Percentiles rank a stretch among this genome's conserved stretches.
These are phyloP conservation scores for Aphidius ervi DNA, from an alignment of 1,140 invertebrate species.

Conservation along the genomic window DNA sequence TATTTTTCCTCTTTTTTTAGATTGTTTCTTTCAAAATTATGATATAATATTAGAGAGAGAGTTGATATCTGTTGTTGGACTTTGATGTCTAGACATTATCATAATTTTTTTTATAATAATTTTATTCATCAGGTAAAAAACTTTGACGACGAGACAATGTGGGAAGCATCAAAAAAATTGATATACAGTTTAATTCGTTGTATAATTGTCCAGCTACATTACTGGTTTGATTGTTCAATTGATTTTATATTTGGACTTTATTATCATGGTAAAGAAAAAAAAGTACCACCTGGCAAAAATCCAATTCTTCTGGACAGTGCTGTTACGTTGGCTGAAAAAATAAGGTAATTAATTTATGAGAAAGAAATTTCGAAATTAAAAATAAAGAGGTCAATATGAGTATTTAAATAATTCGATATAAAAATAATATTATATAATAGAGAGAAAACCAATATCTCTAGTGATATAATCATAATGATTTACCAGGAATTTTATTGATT, in stretches of 20 bases:
- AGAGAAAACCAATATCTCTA: slow-evolving; percentile 1
- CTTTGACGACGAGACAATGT: slow-evolving; percentile 16
- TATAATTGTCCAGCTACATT: slow-evolving; percentile 40
- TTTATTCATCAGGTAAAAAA: slow-evolving; percentile 15
- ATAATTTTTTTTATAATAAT: background rate
- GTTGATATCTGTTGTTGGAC: background rate
- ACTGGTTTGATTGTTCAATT: slow-evolving; percentile 46
- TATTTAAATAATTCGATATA: too few species aligned
- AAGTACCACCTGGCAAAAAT: slow-evolving; percentile 57
- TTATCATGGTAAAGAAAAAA: slow-evolving; percentile 55
- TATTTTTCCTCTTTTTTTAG: too few species aligned
- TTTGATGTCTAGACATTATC: too few species aligned
- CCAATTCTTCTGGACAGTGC: slow-evolving; percentile 64
- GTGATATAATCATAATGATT: background rate
- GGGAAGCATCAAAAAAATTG: slow-evolving; percentile 28
- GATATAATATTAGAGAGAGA: background rate
- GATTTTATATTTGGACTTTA: slow-evolving; percentile 54
- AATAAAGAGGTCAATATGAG: background rate
- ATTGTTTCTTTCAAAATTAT: background rate
- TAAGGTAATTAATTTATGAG: slow-evolving; percentile 48
- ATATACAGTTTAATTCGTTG: slow-evolving; percentile 29
- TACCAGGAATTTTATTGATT: too few species aligned
- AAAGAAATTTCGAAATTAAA: background rate
- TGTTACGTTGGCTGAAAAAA: slow-evolving; percentile 60
- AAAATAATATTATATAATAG: background rate